These are phyloP conservation scores for Paratrypauchen microcephalus DNA, from an alignment of 2,797 vertebrate species.

Conservation along the genomic window DNA sequence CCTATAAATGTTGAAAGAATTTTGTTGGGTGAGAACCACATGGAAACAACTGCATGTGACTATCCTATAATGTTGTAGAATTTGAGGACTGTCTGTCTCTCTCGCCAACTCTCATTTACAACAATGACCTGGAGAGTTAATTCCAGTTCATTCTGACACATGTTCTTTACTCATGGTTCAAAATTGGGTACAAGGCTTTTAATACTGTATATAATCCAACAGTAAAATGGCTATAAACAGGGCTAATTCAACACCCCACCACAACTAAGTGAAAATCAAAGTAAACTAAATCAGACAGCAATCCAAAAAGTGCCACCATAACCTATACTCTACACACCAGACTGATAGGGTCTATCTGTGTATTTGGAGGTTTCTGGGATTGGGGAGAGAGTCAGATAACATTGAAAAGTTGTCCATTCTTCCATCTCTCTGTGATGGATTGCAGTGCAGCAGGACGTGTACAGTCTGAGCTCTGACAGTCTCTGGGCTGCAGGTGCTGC, in stretches of 20 bases:
- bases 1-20: no score
- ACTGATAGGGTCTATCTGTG: not conserved
- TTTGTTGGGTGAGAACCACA: no score
- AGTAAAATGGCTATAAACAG: not conserved
- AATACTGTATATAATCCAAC: not conserved
- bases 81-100: no score
- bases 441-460: not conserved
- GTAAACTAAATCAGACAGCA: not conserved
- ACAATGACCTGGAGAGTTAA: no score
- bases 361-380: not conserved
- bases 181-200: not conserved
- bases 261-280: not conserved
- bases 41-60: no score
- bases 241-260: not conserved
- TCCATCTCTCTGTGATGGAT: not conserved
- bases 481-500: not conserved
- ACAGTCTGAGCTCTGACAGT: not conserved
- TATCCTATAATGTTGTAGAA: no score
- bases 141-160: no score
- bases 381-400: conserved; percentile 1
- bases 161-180: not conserved
- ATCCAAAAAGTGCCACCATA: not conserved
- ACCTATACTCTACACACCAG: not conserved
- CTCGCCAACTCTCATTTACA: no score
- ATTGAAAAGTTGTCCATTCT: conserved; percentile 6